These are phyloP conservation scores for Plectus sambesii DNA, from an alignment of 1,140 invertebrate genomes.

Conservation along the genomic window DNA sequence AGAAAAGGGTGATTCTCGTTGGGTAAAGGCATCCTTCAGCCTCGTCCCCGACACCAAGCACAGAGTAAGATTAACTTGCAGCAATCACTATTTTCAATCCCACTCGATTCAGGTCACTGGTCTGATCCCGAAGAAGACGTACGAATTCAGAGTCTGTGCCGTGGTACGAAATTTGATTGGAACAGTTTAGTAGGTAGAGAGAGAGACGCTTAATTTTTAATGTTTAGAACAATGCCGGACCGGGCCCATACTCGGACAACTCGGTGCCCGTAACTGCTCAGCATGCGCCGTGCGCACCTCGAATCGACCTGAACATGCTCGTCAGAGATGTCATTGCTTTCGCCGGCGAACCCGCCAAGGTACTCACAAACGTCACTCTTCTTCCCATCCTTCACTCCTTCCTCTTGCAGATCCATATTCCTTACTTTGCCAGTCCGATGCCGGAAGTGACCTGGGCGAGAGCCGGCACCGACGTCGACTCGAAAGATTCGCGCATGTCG, in stretches of 20 bases:
- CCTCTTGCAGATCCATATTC: too few relatives aligned
- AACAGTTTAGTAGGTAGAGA: too few relatives aligned
- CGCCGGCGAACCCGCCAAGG: conserved; percentile 31
- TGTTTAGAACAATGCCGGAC: conserved; percentile 82
- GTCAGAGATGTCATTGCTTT: conserved; percentile 23
- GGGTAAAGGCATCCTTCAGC: conserved; percentile 68
- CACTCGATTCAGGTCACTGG: conserved; percentile 59
- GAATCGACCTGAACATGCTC: conserved; percentile 30
- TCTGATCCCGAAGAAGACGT: conserved; percentile 83
- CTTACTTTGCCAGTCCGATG: conserved; percentile 63
- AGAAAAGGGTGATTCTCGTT: conserved; percentile 52
- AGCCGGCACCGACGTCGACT: conserved; percentile 65
- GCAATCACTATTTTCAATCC: neutral
- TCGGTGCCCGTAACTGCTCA: conserved; percentile 78
- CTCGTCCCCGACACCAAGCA: conserved; percentile 62
- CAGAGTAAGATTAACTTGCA: neutral
- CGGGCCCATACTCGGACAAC: conserved; percentile 75
- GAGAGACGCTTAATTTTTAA: too few relatives aligned
- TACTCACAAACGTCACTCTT: too few relatives aligned
- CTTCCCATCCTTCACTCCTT: too few relatives aligned
- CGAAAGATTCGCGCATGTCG: conserved; percentile 64
- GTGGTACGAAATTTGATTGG: too few relatives aligned
- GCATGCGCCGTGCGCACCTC: conserved; percentile 61
- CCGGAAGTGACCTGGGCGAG: conserved; percentile 76
- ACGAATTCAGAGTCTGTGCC: conserved; percentile 90